Evolutionary conservation across 2,113 vertebrate genomes (phyloP), one percentile per base, ranked within the genome.

Genomic region (Tautogolabrus adspersus): DNA sequence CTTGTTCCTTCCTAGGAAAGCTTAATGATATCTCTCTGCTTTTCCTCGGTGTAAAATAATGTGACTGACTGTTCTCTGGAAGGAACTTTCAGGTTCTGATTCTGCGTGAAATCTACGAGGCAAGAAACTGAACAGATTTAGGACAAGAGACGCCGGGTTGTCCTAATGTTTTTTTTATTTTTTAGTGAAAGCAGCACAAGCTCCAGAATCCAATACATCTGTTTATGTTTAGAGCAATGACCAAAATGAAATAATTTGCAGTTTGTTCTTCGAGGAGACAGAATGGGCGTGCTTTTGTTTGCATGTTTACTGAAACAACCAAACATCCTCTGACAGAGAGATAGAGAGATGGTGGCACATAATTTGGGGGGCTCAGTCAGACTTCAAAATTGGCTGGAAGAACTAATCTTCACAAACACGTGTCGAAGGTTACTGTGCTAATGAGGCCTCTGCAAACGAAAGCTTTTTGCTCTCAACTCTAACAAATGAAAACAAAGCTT

Each of bases 391-490:
- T 66, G 75, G 64, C 42, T 66, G 34, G 22, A 77, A 82, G 80
- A 84, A 61, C 56, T 40, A 74, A 67, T 56, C 57, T 72, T 71
- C 19, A 37, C 73, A 70, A 64, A 68, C 64, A 67, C 49, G 34
- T 55, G 72, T 76, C 37, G 11, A 81, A 85, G 68, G 79, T 82
- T 77, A 72, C 66, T 6, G 56, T 72, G 72, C 65, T 86, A 90
- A 86, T 77, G 65, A 90, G 66, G 65, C 75, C 75, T 85, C 72
- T 63, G 56, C 46, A 59, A 76, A 83, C 46, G 69, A 60, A 83
- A 69, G 46, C 34, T 19, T 72, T 79, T 73, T 38, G 21, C 46
- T 40, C 47, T 55, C 12, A 40, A 52, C 15, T 75, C 68, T 22
- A 52, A 30, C 46, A 68, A 57, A 54, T 58, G 57, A 73, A 76